These are phyloP conservation scores for Trachemys scripta DNA, from an alignment of 2,113 vertebrate species.

Conservation along the genomic window DNA sequence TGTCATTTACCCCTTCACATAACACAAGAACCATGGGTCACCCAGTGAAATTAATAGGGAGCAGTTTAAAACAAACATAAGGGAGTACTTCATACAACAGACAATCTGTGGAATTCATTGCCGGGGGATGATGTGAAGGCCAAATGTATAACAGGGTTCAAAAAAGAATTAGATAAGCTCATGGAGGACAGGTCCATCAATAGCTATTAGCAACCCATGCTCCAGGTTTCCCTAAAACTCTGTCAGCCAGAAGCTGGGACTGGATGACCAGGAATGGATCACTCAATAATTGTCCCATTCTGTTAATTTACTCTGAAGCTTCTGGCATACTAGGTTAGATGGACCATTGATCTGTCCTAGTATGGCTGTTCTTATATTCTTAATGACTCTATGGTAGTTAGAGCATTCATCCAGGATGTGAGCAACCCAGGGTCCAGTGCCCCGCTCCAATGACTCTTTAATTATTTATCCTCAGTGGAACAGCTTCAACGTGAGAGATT, in stretches of 20 bases:
- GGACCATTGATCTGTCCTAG: too few relatives aligned
- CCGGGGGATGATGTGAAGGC: not conserved
- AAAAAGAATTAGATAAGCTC: not conserved
- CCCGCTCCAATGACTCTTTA: not conserved
- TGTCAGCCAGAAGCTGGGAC: not conserved
- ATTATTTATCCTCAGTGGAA: not conserved
- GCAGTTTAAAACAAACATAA: not conserved
- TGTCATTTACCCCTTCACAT: not conserved
- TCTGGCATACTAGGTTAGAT: not conserved
- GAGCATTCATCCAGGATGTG: too few relatives aligned
- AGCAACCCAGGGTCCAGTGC: too few relatives aligned
- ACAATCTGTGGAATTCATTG: not conserved
- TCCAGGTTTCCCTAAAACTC: not conserved
- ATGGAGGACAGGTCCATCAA: not conserved
- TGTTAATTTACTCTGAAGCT: not conserved
- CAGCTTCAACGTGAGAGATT: not conserved
- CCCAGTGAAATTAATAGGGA: not conserved
- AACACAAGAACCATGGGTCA: not conserved
- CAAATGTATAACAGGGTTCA: not conserved
- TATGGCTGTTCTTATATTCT: not conserved
- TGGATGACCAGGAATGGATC: not conserved
- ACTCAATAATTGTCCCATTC: not conserved
- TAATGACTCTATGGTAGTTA: not conserved
- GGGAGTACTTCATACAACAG: not conserved
- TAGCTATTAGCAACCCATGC: not conserved